A percentile compares a stretch with the other conserved stretches of the same genome.
Conservation (phyloP, 2,113 vertebrate genomes). For the Grammomys dolichurus region DNA sequence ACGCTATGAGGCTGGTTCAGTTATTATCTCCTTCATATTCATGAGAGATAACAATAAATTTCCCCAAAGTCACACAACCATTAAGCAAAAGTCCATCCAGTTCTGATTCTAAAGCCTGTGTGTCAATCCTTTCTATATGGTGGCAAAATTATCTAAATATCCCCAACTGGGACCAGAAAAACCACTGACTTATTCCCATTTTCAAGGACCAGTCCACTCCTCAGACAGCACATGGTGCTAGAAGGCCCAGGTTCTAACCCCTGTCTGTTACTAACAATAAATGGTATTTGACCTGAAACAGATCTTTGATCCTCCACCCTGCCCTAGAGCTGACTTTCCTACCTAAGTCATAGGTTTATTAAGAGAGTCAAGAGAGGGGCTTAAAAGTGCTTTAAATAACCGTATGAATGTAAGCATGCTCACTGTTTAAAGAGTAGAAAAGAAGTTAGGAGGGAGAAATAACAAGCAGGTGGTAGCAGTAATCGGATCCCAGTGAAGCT, state of each 20-base stretch:
- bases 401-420: background rate
- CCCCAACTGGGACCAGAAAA: background rate
- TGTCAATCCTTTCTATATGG: background rate
- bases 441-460: background rate
- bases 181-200: background rate
- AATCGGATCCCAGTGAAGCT: background rate
- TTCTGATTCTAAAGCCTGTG: background rate
- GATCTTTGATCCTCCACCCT: background rate
- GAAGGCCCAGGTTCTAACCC: too few species aligned
- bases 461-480: background rate
- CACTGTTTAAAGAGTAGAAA: background rate
- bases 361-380: background rate
- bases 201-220: background rate
- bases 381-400: constrained; percentile 34
- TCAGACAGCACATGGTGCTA: background rate
- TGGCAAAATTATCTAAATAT: background rate
- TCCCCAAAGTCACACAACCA: constrained; percentile 12
- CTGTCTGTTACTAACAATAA: background rate
- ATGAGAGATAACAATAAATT: background rate
- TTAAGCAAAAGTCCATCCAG: background rate
- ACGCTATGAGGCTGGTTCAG: background rate
- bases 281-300: background rate
- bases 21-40: background rate
- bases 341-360: background rate
- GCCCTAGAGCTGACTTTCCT: background rate